Evolutionary conservation across 1,140 invertebrate genomes (phyloP).

Genomic region (Stegodyphus dumicola): DNA sequence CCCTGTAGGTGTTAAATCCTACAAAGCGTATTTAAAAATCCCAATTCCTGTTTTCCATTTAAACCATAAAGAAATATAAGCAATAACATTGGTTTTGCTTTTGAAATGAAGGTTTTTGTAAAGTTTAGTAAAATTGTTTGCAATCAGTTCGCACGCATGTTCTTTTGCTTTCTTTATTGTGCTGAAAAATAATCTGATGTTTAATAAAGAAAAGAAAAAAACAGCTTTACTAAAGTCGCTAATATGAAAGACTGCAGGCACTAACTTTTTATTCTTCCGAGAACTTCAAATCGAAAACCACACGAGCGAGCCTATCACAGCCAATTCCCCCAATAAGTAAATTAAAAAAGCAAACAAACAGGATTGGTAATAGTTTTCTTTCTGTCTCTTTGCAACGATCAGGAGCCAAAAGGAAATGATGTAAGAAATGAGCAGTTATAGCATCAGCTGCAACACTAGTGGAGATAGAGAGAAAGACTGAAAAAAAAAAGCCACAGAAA

Average conservation of each 20-base stretch:
- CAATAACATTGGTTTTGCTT: too few species aligned
- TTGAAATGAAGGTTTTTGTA: too few species aligned
- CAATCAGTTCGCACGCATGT: too few species aligned
- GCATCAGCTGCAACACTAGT: conserved; percentile 30
- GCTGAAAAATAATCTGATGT: neutral
- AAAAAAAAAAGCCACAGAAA: conserved; percentile 33
- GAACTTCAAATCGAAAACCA: neutral
- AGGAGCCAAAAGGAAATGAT: conserved; percentile 48
- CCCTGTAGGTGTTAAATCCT: too few species aligned
- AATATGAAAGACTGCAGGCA: neutral
- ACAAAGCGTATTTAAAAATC: too few species aligned
- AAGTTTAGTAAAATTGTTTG: too few species aligned
- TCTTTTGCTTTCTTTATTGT: neutral
- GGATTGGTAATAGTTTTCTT: conserved; percentile 38
- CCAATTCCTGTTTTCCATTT: too few species aligned
- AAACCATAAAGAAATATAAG: too few species aligned
- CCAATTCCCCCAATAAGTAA: neutral
- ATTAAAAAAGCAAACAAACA: conserved; percentile 28
- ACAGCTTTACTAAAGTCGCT: too few species aligned
- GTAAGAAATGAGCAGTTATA: conserved; percentile 53
- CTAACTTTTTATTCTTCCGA: neutral
- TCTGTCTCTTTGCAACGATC: conserved; percentile 9
- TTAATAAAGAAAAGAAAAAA: too few species aligned
- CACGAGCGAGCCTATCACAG: neutral
- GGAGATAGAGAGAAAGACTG: too few species aligned